Evolutionary conservation across 2,113 vertebrate species (phyloP).

Genomic region (Sebastes schlegelii): DNA sequence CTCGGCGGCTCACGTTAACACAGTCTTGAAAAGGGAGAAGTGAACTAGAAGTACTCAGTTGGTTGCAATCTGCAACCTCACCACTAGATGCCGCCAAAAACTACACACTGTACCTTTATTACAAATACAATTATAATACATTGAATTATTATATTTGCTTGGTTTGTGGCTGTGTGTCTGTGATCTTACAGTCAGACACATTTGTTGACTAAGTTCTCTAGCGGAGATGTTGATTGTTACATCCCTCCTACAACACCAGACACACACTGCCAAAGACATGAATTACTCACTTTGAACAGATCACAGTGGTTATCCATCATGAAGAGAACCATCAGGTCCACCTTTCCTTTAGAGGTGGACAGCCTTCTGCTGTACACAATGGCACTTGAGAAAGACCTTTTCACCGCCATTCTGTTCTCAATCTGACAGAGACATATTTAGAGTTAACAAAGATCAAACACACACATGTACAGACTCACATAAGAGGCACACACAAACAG

Average conservation of each 20-base stretch:
- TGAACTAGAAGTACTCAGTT: no score
- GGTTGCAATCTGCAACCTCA: no score
- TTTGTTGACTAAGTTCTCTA: background rate
- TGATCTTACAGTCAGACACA: background rate
- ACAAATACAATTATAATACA: background rate
- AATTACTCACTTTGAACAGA: slow-evolving; percentile 91
- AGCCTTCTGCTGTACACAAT: slow-evolving; percentile 91
- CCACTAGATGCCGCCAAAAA: no score
- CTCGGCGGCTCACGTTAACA: no score
- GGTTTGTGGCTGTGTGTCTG: background rate
- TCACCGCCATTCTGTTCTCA: slow-evolving; percentile 97
- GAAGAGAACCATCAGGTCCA: slow-evolving; percentile 95
- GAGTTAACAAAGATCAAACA: slow-evolving; percentile 13
- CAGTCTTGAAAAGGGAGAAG: no score
- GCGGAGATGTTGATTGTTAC: background rate
- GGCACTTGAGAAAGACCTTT: slow-evolving; percentile 93
- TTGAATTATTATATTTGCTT: background rate
- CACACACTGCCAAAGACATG: background rate
- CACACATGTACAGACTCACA: background rate
- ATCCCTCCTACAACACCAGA: background rate
- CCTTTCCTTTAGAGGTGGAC: slow-evolving; percentile 90
- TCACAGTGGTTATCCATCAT: slow-evolving; percentile 95
- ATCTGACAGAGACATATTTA: slow-evolving; percentile 79
- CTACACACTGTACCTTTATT: no score
- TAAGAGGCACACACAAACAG: background rate